Percentiles rank a stretch among this genome's conserved stretches.
Evolutionary conservation across 2,888 invertebrate species (phyloP).

Genomic region (Plebejus argus): DNA sequence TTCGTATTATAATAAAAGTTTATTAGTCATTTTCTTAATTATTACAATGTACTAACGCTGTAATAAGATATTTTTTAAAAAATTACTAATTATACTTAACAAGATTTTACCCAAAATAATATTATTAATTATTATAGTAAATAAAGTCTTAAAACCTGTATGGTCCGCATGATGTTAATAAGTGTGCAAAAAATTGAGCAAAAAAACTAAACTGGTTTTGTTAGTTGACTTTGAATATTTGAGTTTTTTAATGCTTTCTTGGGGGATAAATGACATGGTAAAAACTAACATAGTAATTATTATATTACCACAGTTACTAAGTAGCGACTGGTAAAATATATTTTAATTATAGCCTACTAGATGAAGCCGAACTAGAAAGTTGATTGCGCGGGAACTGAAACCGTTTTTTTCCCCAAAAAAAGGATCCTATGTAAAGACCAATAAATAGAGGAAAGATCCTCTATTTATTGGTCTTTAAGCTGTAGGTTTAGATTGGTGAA

Average conservation of each 20-base stretch:
- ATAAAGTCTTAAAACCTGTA: neutral
- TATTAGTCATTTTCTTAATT: neutral
- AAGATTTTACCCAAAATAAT: neutral
- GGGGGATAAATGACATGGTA: neutral
- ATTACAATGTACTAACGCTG: neutral
- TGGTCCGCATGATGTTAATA: neutral
- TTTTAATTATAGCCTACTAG: too few relatives aligned
- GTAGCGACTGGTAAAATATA: too few relatives aligned
- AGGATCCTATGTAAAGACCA: too few relatives aligned
- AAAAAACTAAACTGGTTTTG: neutral
- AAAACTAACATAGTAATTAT: too few relatives aligned
- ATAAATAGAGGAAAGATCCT: too few relatives aligned
- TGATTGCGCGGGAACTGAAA: too few relatives aligned
- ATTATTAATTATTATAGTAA: too few relatives aligned
- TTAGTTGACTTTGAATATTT: neutral
- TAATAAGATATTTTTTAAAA: neutral
- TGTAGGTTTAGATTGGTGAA: too few relatives aligned
- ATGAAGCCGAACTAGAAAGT: too few relatives aligned
- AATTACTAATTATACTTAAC: neutral
- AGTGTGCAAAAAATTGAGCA: neutral
- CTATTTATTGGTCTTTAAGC: too few relatives aligned
- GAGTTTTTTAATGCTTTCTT: neutral
- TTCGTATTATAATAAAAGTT: constrained; percentile 2
- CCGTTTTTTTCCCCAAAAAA: too few relatives aligned
- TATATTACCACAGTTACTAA: too few relatives aligned